Conservation (phyloP, 2,797 vertebrate species). For the Pangasius krempfi region DNA sequence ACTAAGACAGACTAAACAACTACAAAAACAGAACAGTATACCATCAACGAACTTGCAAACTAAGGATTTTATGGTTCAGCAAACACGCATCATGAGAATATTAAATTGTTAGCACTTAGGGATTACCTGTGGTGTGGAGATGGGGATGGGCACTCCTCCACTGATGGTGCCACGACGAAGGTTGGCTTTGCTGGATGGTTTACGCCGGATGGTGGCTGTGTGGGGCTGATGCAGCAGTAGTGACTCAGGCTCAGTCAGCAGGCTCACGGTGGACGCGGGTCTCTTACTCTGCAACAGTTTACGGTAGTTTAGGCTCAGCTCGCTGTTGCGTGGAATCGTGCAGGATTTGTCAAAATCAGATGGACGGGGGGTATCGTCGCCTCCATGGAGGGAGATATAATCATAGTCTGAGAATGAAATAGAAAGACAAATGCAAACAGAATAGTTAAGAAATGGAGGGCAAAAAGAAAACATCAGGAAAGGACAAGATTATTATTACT, state of each 20-base stretch:
- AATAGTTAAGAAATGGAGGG: neutral
- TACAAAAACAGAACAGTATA: neutral
- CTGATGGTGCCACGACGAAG: slow-evolving; percentile 80
- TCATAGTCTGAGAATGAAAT: slow-evolving; percentile 74
- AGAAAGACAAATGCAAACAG: neutral
- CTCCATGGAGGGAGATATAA: slow-evolving; percentile 77
- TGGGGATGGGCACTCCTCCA: slow-evolving; percentile 81
- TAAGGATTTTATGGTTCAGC: neutral
- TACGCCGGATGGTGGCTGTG: slow-evolving; percentile 82
- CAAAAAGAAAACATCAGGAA: neutral
- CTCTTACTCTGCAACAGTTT: slow-evolving; percentile 79
- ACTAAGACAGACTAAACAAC: neutral
- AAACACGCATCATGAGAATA: neutral
- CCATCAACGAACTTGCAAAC: neutral
- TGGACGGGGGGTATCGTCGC: slow-evolving; percentile 68
- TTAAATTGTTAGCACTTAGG: neutral
- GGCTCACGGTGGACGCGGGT: slow-evolving; percentile 80
- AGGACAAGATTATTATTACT: neutral
- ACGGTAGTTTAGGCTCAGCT: slow-evolving; percentile 78
- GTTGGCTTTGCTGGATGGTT: slow-evolving; percentile 79
- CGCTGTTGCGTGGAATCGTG: slow-evolving; percentile 83
- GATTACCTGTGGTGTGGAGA: slow-evolving; percentile 76
- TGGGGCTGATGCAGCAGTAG: slow-evolving; percentile 64
- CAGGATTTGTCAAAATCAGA: slow-evolving; percentile 84
- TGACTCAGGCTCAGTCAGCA: slow-evolving; percentile 73